A percentile compares a stretch with the other conserved stretches of the same genome.
phyloP scores from a whole-genome alignment of 2,113 vertebrate genomes.

The Tinamus guttatus region DNA sequence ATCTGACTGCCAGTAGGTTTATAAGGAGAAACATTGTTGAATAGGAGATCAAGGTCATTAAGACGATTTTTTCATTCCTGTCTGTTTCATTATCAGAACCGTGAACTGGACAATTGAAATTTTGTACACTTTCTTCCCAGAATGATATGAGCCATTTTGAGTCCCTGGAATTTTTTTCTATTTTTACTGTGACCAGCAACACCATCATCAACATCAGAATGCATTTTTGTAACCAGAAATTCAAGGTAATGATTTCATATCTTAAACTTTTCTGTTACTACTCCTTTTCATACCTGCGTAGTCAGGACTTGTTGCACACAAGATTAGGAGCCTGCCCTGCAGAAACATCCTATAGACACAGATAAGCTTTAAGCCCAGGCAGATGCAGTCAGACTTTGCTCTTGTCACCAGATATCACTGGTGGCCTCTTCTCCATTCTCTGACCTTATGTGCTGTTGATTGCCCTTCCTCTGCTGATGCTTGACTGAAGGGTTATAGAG shows the following conservation, averaged over 20 bases:
- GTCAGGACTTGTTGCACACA: not conserved
- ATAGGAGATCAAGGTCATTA: not conserved
- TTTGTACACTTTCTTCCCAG: not conserved
- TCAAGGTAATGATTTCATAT: not conserved
- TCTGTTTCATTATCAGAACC: not conserved
- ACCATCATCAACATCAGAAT: not conserved
- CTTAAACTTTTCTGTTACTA: not conserved
- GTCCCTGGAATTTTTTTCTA: not conserved
- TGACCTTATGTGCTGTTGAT: not conserved
- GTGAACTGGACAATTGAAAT: not conserved
- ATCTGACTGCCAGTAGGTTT: not conserved
- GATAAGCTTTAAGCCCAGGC: not conserved
- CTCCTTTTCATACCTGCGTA: not conserved
- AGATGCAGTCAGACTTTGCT: not conserved
- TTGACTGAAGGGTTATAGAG: not conserved
- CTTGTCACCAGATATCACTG: not conserved
- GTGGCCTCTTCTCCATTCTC: not conserved
- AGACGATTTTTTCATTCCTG: not conserved
- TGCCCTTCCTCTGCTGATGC: not conserved
- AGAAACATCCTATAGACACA: fast-evolving
- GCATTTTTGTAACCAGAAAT: not conserved
- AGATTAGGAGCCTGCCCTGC: not conserved
- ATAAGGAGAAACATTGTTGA: not conserved
- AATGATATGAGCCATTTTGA: not conserved
- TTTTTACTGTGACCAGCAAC: not conserved